phyloP scores from a whole-genome alignment of 2,113 vertebrate genomes.

The Dolichotis patagonum region DNA sequence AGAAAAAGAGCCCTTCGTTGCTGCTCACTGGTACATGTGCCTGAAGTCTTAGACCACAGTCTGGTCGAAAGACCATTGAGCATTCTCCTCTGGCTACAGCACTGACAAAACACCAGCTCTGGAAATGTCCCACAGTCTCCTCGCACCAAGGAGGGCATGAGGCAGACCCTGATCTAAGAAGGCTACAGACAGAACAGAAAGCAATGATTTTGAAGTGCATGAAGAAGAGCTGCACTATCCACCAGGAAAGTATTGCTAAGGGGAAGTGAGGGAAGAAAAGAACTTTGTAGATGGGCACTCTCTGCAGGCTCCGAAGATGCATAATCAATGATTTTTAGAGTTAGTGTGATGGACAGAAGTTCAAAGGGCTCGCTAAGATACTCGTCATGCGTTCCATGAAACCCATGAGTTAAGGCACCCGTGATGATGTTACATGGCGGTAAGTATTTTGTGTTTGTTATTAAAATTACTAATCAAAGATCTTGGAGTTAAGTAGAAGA shows the following conservation, averaged over 20 bases:
- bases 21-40: neutral
- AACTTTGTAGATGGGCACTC: neutral
- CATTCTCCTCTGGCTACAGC: neutral
- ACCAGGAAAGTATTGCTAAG: neutral
- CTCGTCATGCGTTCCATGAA: neutral
- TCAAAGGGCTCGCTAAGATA: neutral
- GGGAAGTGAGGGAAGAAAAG: neutral
- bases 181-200: neutral
- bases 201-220: neutral
- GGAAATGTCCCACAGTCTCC: neutral
- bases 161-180: neutral
- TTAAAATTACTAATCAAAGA: neutral
- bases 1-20: neutral
- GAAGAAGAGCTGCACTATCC: neutral
- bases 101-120: neutral
- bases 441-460: neutral
- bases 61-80: neutral
- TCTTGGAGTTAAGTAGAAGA: neutral
- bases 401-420: neutral
- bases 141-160: neutral
- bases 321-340: neutral
- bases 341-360: neutral
- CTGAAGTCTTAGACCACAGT: neutral
- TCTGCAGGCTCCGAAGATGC: neutral
- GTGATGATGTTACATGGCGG: neutral